Percentiles rank a stretch among this genome's conserved stretches.
These are phyloP conservation scores for Drosophila monieri DNA, from an alignment of 2,888 invertebrate genomes.

Conservation along the genomic window DNA sequence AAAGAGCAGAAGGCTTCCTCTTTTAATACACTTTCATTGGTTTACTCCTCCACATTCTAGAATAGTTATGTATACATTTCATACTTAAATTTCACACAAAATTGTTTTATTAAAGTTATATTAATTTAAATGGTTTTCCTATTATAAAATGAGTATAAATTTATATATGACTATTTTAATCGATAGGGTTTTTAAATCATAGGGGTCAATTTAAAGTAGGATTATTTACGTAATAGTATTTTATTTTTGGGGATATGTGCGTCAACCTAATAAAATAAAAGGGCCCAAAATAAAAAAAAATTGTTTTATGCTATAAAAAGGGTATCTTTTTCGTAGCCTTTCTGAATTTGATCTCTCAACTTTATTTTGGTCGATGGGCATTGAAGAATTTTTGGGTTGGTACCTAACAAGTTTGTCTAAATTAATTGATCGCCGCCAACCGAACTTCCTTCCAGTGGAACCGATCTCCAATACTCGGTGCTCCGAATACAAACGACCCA, in stretches of 20 bases:
- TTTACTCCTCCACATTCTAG: neutral
- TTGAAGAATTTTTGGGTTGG: conserved; percentile 37
- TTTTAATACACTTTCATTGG: neutral
- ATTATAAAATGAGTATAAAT: no score
- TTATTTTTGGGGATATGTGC: neutral
- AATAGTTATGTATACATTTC: neutral
- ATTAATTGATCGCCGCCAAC: conserved; percentile 75
- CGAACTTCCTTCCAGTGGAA: conserved; percentile 9
- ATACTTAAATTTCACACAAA: no score
- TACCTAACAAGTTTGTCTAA: conserved; percentile 74
- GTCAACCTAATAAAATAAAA: neutral
- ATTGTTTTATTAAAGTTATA: no score
- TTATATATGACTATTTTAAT: no score
- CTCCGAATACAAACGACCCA: neutral
- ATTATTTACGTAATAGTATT: neutral
- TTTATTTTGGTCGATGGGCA: conserved; percentile 14
- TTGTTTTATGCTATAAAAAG: neutral
- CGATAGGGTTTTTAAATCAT: no score
- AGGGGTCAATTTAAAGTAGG: neutral
- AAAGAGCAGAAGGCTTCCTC: neutral
- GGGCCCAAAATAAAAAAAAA: neutral
- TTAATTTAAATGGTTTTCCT: no score
- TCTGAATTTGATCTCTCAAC: neutral
- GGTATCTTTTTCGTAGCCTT: conserved; percentile 1
- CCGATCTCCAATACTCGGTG: conserved; percentile 3